Percentiles rank a stretch among this genome's conserved stretches.
phyloP scores from a whole-genome alignment of 1,140 invertebrate genomes.

The Fopius arisanus region DNA sequence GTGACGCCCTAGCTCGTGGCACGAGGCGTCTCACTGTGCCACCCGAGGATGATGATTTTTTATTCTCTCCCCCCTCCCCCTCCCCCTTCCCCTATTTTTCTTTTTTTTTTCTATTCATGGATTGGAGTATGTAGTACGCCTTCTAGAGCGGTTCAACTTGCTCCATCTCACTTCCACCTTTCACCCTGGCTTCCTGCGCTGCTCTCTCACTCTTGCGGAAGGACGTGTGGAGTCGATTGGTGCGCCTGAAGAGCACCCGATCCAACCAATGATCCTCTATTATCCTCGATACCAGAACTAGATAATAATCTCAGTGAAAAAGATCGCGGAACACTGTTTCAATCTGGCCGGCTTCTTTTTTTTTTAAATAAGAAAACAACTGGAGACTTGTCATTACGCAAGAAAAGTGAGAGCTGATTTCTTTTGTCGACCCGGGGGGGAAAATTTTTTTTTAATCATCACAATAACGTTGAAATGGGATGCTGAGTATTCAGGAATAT shows the following conservation, averaged over 20 bases:
- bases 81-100: constrained; percentile 8
- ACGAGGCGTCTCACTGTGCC: constrained; percentile 12
- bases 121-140: not conserved
- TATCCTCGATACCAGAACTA: constrained; percentile 7
- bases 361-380: not conserved
- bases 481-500: too few species aligned
- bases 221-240: not conserved
- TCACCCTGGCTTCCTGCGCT: constrained; percentile 16
- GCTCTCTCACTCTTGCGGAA: not conserved
- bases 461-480: too few species aligned
- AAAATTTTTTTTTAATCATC: not conserved
- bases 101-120: constrained; percentile 24
- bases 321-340: not conserved
- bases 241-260: constrained; percentile 4
- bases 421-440: not conserved
- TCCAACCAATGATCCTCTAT: constrained; percentile 21
- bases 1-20: constrained; percentile 28
- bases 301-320: constrained; percentile 11
- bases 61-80: constrained; percentile 12
- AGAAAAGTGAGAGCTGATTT: constrained; percentile 13
- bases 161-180: constrained; percentile 10
- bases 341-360: not conserved
- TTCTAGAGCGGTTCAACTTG: not conserved
- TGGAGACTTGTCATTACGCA: not conserved
- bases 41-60: constrained; percentile 14